These are phyloP conservation scores for Julus scanicus DNA, from an alignment of 2,888 invertebrate species.

Conservation along the genomic window DNA sequence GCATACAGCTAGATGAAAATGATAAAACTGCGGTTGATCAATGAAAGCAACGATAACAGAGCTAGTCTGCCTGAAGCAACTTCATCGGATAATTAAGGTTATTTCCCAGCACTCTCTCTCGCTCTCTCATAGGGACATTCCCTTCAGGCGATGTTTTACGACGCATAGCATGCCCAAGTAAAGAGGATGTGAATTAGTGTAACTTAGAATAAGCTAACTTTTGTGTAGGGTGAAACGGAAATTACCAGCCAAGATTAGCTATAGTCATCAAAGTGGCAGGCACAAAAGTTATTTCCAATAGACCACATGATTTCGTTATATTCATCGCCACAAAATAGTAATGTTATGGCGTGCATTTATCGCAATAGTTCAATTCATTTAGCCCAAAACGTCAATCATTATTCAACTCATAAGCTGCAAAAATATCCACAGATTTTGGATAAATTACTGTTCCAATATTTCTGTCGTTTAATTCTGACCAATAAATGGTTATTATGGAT, in stretches of 20 bases:
- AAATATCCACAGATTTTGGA: no score
- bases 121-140: background rate
- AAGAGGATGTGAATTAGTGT: slow-evolving; percentile 8
- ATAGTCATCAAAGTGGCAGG: background rate
- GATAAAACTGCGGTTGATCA: slow-evolving; percentile 42
- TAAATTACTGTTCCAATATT: no score
- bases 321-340: no score
- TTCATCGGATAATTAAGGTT: slow-evolving; percentile 42
- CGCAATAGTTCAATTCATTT: no score
- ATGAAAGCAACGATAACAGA: slow-evolving; percentile 23
- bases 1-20: slow-evolving; percentile 38
- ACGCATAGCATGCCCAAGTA: background rate
- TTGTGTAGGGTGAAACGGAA: background rate
- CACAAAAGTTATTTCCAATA: background rate
- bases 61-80: slow-evolving; percentile 23
- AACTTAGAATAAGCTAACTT: background rate
- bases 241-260: background rate
- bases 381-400: no score
- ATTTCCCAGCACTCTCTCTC: slow-evolving; percentile 13
- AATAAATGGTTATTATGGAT: no score
- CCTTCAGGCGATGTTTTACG: slow-evolving; percentile 15
- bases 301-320: background rate
- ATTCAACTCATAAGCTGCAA: no score
- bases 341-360: no score
- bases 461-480: no score